Evolutionary conservation across 2,797 vertebrate genomes (phyloP).

Genomic region (Zalophus californianus): DNA sequence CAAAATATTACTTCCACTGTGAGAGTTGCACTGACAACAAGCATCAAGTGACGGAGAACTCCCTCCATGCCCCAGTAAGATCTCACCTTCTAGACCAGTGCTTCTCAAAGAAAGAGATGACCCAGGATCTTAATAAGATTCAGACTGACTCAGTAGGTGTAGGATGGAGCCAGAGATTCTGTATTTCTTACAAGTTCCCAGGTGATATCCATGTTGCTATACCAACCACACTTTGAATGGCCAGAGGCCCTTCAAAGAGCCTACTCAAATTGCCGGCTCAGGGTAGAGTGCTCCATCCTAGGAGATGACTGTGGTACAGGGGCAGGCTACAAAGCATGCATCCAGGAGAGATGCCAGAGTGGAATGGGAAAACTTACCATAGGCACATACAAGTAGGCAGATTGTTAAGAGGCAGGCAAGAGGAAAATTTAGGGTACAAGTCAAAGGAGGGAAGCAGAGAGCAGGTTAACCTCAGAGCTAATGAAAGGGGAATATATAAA

Average conservation of each 20-base stretch:
- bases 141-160: background rate
- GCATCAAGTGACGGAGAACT: background rate
- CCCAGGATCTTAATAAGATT: background rate
- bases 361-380: background rate
- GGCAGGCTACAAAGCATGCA: background rate
- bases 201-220: background rate
- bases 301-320: background rate
- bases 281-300: background rate
- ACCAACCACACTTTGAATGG: background rate
- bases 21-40: background rate
- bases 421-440: background rate
- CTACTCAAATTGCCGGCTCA: background rate
- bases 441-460: background rate
- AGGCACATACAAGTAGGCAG: background rate
- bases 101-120: background rate
- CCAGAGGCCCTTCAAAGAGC: background rate
- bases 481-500: background rate
- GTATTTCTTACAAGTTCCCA: background rate
- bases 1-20: background rate
- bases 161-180: background rate
- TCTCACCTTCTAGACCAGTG: background rate
- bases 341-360: background rate
- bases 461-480: background rate
- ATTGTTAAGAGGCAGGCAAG: background rate
- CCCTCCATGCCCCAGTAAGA: background rate